Evolutionary conservation across 2,797 vertebrate species (phyloP), one percentile per base, ranked within the genome.

Genomic region (Periparus ater): DNA sequence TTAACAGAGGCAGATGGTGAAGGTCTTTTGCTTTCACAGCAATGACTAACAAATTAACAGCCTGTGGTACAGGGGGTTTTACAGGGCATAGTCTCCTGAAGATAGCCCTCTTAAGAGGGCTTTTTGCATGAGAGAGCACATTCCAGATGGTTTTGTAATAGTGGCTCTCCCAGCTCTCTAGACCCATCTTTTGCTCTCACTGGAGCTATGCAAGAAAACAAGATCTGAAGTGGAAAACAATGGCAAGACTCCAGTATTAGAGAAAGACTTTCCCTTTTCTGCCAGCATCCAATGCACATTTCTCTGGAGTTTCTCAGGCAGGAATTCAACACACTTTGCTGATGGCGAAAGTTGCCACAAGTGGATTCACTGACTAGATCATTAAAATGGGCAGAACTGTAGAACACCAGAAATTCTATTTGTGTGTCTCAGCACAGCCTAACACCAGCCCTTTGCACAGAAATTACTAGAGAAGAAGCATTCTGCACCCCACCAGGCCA

Each of bases 231-330:
- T 54, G 42, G 48, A 40, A 77, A 72, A 77, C 17, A 74, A 38
- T 15, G 15, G 7, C 26, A 61, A 63, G n/a, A 32, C 16, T 71
- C 32, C 34, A 63, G 7, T 75, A 47, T 47, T 79, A 44, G 27
- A 89, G 57, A 82, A 84, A 6, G 21, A 40, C 17, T 63, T 81
- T 42, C 19, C 15, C 17, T 54, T 71, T 91, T 84, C 57, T 87
- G 26, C 25, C 27, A 34, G 25, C 30, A 67, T 44, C 13, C 38
- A 73, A 4, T 26, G 40, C 23, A 62, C 0, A 0, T 55, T 55
- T 61, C 32, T 50, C 50, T 47, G 14, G 22, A 88, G 20, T 68
- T 93, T 79, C 27, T 83, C 42, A 17, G 55, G 17, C 21, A 72
- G 72, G 38, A 76, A 40, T 5, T 50, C 23, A 79, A 65, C 4